These are phyloP conservation scores for Xenops minutus DNA, from an alignment of 2,797 vertebrate genomes.

Conservation along the genomic window DNA sequence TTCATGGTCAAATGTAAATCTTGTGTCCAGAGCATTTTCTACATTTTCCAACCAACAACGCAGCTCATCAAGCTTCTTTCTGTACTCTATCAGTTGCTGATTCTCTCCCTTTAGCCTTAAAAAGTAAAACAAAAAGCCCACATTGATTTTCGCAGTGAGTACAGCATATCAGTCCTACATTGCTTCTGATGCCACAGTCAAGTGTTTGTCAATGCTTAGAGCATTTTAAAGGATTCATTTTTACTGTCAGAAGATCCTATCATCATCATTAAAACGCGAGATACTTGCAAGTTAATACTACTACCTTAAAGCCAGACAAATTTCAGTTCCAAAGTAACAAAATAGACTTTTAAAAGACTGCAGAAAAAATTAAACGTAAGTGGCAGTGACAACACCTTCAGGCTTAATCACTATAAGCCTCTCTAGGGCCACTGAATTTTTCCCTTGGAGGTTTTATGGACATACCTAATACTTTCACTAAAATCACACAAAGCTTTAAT, in stretches of 20 bases:
- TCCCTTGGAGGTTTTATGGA: background rate
- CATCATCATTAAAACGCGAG: background rate
- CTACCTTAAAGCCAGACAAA: background rate
- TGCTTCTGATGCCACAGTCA: background rate
- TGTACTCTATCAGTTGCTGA: conserved; percentile 80
- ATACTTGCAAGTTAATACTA: background rate
- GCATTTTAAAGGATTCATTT: background rate
- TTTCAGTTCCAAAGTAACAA: background rate
- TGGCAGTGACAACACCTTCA: background rate
- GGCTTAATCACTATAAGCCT: background rate
- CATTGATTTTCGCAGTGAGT: background rate
- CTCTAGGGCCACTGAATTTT: background rate
- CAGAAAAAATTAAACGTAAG: background rate
- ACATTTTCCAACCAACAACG: conserved; percentile 83
- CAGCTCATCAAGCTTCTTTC: conserved; percentile 79
- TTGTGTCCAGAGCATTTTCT: conserved; percentile 75
- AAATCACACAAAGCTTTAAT: background rate
- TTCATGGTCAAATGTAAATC: conserved; percentile 72
- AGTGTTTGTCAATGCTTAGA: background rate
- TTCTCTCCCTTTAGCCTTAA: conserved; percentile 82
- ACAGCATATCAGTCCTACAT: background rate
- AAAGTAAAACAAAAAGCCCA: background rate
- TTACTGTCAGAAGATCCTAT: background rate
- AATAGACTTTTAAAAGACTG: background rate
- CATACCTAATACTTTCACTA: background rate